Base-by-base conservation (phyloP, 2,797 vertebrate species). In the Sciurus vulgaris region DNA sequence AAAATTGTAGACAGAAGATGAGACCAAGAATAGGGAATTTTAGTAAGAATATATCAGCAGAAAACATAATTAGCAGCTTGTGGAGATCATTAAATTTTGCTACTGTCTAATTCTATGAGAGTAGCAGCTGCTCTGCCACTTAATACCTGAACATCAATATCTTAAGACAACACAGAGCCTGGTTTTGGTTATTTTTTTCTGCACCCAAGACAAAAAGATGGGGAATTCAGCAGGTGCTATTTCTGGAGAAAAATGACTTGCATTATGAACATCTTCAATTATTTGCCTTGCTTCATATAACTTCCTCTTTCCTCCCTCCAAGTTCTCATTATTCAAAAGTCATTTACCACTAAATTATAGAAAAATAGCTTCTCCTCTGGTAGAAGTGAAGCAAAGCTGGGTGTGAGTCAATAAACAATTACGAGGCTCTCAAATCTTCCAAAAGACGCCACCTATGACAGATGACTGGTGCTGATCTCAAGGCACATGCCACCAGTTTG, bases 351-450 rank as follows among this genome's bases (percentile, higher is more conserved):
- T 96, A 97, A 88, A 92, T 97, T 95, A 73, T 89, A 94, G 94
- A 63, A 95, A 97, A 97, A 87, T 82, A 95, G 94, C 97, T 98
- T 98, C 83, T 83, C 90, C 65, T 86, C 79, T 92, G 97, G 96
- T 93, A 89, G 73, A 97, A 96, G 94, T 94, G 96, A 97, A 94
- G 47, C 28, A 59, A 97, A 96, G 56, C 92, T 87, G 79, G 78
- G 49, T 69, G 61, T 30, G 93, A 98, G 97, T 98, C 97, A 97
- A 96, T 98, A 98, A 98, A 97, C 90, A 76, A 70, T 97, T 97
- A 96, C 1, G 24, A 95, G 70, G 77, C 69, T 97, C 86, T 96
- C n/a, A 97, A 92, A 93, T 90, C 86, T 96, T 86, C 69, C 86
- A 89, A 92, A 94, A 97, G 70, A 95, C 49, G 92, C 83, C 95